Base-by-base conservation (phyloP, 2,797 vertebrate genomes). In the Sciaenops ocellatus region DNA sequence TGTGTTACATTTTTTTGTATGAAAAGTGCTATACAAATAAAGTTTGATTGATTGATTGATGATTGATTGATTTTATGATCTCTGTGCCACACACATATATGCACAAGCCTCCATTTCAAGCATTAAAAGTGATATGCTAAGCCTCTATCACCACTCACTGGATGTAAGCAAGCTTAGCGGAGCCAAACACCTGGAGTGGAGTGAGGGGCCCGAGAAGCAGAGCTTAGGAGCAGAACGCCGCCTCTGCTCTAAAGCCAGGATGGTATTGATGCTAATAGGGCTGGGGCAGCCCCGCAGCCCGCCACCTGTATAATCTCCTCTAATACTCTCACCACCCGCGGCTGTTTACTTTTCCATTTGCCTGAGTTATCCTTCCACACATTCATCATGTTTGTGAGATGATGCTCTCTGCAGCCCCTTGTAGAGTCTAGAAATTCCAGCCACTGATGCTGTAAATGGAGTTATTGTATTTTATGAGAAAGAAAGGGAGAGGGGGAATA, bases 271-370 rank as follows among this genome's bases (percentile, higher is more conserved):
- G 84, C 87, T 89, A 83, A 84, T 88, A 73, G 83, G 44, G 67
- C 56, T 6, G 61, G 72, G 81, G 73, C 76, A 70, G 69, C 86
- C 87, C 86, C 4, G 65, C 84, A 71, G 85, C 71, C 79, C 18
- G 12, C 82, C 85, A 92, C 91, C 93, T 91, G 89, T 83, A 89
- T 93, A 91, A 94, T 92, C 91, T 85, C 76, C 60, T 87, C 69
- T 90, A 89, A 93, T 86, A 72, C 90, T 51, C 82, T 72, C 76
- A 46, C 67, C 82, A 84, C 92, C 90, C n/a, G 69, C 54, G n/a
- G 87, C 81, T 92, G 90, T 93, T 92, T 93, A 87, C 88, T 71
- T 85, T 82, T 79, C 80, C 65, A 78, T 84, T 90, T 85, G 78
- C 86, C 51, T 79, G 69, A 86, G 55, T 81, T 87, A 89, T 80